A percentile compares a stretch with the other conserved stretches of the same genome.
Conservation (phyloP, 2,113 vertebrate species). For the Sigmodon hispidus region DNA sequence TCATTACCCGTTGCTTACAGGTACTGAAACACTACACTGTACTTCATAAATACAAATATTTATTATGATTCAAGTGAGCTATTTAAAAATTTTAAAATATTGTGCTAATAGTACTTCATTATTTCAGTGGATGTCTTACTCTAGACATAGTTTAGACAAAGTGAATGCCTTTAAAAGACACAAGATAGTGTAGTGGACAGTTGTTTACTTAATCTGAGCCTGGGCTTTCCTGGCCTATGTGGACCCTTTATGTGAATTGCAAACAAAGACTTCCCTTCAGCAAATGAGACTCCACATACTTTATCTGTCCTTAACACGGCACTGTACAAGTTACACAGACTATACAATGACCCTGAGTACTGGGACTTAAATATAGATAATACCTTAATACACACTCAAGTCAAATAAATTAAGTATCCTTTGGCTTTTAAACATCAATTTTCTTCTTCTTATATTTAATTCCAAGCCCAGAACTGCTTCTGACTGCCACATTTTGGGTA, state of each 20-base stretch:
- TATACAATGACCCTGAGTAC: rapidly evolving
- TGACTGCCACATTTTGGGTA: neutral
- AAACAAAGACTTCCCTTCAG: neutral
- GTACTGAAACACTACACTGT: neutral
- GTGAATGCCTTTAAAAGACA: neutral
- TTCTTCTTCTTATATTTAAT: neutral
- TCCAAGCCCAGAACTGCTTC: neutral
- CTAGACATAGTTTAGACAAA: neutral
- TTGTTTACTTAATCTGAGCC: neutral
- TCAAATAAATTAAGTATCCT: neutral
- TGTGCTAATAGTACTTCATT: neutral
- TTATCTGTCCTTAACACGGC: neutral
- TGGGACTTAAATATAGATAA: neutral
- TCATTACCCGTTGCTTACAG: neutral
- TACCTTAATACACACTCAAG: neutral
- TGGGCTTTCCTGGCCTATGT: neutral
- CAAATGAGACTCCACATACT: neutral
- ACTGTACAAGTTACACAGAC: neutral
- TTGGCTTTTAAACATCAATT: neutral
- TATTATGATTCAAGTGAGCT: neutral
- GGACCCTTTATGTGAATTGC: neutral
- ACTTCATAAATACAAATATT: neutral
- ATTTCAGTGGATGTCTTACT: neutral
- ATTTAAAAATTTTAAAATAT: neutral
- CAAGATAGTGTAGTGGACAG: neutral